Evolutionary conservation across 2,113 vertebrate genomes (phyloP).

Genomic region (Tetrao urogallus): DNA sequence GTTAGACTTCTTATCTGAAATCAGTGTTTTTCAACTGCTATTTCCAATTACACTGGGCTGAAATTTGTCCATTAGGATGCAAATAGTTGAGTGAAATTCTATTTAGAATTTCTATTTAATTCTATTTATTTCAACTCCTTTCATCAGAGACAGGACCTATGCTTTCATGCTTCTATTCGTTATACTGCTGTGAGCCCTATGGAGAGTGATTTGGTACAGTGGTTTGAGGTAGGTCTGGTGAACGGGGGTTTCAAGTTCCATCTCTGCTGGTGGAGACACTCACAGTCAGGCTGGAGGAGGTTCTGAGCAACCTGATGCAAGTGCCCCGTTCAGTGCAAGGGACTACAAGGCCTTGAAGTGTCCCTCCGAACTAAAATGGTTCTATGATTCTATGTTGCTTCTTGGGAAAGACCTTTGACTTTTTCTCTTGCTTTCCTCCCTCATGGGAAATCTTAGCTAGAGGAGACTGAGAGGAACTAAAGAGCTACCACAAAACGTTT

Average conservation of each 20-base stretch:
- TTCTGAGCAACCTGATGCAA: too few relatives aligned
- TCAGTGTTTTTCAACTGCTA: constrained; percentile 13
- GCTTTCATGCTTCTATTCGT: neutral
- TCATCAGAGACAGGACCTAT: neutral
- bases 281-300: too few relatives aligned
- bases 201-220: neutral
- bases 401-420: neutral
- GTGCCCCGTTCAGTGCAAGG: too few relatives aligned
- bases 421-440: neutral
- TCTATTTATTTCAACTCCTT: neutral
- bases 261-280: neutral
- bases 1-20: neutral
- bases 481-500: neutral
- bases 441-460: neutral
- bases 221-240: neutral
- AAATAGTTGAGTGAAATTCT: constrained; percentile 17
- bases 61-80: constrained; percentile 11
- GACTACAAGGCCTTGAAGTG: too few relatives aligned
- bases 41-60: constrained; percentile 9
- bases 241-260: neutral
- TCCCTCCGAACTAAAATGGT: too few relatives aligned
- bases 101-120: neutral
- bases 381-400: neutral
- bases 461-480: neutral
- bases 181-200: neutral